These are phyloP conservation scores for Melanotaenia pygmaea DNA, from an alignment of 2,797 vertebrate genomes.

Conservation along the genomic window DNA sequence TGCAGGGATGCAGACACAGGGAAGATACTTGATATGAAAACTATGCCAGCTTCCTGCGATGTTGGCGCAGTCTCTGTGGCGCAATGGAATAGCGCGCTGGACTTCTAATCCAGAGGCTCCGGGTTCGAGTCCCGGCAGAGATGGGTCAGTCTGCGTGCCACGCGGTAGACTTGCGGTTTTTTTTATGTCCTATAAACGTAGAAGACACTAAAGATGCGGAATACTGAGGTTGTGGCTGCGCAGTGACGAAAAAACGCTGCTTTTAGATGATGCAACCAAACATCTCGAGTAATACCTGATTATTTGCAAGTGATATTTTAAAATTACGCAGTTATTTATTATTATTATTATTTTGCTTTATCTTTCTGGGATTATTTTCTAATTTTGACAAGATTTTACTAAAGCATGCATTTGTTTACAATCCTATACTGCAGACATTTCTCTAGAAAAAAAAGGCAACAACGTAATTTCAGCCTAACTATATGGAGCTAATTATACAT, in stretches of 20 bases:
- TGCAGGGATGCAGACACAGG: constrained; percentile 62
- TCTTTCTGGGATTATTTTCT: too few relatives aligned
- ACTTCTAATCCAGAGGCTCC: constrained; percentile 99
- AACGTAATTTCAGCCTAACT: not conserved
- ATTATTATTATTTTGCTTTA: too few relatives aligned
- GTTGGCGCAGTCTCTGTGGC: constrained; percentile 99
- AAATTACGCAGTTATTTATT: too few relatives aligned
- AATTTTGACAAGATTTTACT: too few relatives aligned
- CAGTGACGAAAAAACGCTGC: too few relatives aligned
- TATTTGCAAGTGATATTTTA: too few relatives aligned
- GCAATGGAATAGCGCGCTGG: constrained; percentile 99
- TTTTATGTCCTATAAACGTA: constrained; percentile 24
- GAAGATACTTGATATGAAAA: constrained; percentile 66
- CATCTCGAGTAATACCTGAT: too few relatives aligned
- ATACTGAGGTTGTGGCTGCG: too few relatives aligned
- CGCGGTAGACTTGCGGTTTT: constrained; percentile 46
- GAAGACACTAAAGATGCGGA: too few relatives aligned
- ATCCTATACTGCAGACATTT: too few relatives aligned
- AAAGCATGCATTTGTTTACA: too few relatives aligned
- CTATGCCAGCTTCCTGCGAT: constrained; percentile 88
- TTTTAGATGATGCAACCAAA: too few relatives aligned
- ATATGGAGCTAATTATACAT: not conserved
- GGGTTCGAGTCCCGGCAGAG: constrained; percentile 99
- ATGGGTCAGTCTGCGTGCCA: constrained; percentile 82
- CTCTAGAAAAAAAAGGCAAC: not conserved